Evolutionary conservation across 2,888 invertebrate species (phyloP).

Genomic region (Caenorhabditis wallacei): DNA sequence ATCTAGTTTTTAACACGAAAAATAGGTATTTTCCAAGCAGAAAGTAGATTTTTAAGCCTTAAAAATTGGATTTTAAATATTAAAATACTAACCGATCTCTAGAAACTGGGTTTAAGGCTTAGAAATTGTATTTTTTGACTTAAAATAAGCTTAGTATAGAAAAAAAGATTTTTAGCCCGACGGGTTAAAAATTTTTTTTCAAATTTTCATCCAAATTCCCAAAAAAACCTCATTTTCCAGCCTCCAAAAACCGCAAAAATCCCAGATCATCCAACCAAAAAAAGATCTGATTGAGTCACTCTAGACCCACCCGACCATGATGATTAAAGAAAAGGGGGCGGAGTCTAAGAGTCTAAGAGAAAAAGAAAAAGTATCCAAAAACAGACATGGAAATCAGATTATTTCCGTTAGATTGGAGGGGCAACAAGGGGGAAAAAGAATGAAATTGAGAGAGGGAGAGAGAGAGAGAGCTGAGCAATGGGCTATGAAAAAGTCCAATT

Average conservation of each 20-base stretch:
- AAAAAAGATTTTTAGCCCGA: not conserved
- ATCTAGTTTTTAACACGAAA: no score
- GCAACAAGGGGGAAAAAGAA: not conserved
- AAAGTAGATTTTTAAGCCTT: no score
- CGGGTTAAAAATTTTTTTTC: not conserved
- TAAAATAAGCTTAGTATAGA: no score
- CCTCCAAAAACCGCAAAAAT: not conserved
- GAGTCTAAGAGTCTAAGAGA: conserved; percentile 12
- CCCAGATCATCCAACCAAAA: not conserved
- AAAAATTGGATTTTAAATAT: no score
- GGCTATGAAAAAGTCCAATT: conserved; percentile 21
- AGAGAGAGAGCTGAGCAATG: no score
- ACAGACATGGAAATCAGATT: conserved; percentile 46
- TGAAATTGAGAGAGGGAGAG: conserved; percentile 15
- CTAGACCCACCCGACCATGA: not conserved
- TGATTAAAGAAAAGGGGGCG: conserved; percentile 47
- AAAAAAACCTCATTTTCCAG: not conserved
- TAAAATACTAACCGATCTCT: no score
- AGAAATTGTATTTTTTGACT: no score
- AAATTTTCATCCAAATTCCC: not conserved
- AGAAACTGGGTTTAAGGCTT: no score
- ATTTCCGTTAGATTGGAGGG: conserved; percentile 35
- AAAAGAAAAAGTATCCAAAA: no score
- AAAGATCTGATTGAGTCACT: conserved; percentile 23
- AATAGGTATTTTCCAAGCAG: no score